Conservation (phyloP, 2,888 invertebrate genomes). For the Drosophila paramelanica region DNA sequence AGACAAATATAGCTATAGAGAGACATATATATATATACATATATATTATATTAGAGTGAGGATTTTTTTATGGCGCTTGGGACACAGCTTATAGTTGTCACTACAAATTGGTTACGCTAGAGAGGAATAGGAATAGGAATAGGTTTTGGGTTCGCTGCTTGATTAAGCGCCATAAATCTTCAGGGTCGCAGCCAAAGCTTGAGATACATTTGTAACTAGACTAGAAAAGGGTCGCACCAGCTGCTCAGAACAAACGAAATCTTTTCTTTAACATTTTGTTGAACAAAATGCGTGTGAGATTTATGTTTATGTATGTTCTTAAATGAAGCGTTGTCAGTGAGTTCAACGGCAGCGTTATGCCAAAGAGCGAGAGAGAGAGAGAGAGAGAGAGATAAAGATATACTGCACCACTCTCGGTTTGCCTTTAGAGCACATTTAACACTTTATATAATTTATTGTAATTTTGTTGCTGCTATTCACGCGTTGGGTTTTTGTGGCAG, state of each 20-base stretch:
- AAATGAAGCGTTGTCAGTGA: conserved; percentile 16
- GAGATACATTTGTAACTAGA: conserved; percentile 62
- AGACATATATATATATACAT: conserved; percentile 21
- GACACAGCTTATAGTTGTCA: conserved; percentile 76
- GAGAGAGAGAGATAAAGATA: neutral
- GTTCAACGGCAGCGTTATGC: conserved; percentile 39
- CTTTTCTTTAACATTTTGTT: conserved; percentile 63
- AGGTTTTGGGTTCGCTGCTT: conserved; percentile 48
- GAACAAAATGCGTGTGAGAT: conserved; percentile 45
- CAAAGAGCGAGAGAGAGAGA: neutral
- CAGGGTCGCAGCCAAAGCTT: conserved; percentile 44
- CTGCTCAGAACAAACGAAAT: conserved; percentile 50
- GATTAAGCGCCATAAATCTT: conserved; percentile 77
- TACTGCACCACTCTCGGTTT: conserved; percentile 7
- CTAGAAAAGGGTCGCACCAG: conserved; percentile 55
- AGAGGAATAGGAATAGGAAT: conserved; percentile 23
- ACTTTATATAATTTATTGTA: conserved; percentile 80
- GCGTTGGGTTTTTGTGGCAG: conserved; percentile 36
- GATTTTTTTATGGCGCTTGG: conserved; percentile 69
- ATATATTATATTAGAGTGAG: conserved; percentile 7
- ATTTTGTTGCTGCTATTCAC: conserved; percentile 62
- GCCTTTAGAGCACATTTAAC: conserved; percentile 66
- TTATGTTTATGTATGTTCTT: conserved; percentile 10
- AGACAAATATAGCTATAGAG: conserved; percentile 33
- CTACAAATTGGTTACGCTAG: conserved; percentile 72